These are phyloP conservation scores for Lamprotornis superbus DNA, from an alignment of 2,113 vertebrate species.

Conservation along the genomic window DNA sequence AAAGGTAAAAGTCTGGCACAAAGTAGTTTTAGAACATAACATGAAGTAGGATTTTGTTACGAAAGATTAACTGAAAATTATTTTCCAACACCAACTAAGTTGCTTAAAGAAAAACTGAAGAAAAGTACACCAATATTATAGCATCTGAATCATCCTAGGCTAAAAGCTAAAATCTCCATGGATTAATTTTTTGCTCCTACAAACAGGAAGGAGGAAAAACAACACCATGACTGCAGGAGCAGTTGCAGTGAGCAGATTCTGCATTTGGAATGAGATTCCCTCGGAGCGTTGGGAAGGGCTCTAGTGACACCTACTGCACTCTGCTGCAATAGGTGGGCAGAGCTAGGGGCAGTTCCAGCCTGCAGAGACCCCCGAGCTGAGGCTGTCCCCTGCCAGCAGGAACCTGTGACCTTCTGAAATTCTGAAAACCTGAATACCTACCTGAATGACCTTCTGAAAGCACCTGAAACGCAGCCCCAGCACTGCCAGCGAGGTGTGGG, in stretches of 20 bases:
- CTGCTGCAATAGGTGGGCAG: accelerated
- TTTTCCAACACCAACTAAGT: not conserved
- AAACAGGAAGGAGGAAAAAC: not conserved
- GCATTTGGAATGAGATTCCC: not conserved
- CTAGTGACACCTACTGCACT: slow-evolving; percentile 68
- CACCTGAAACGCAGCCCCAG: not conserved
- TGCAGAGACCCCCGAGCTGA: not conserved
- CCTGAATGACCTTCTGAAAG: not conserved
- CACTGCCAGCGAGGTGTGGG: accelerated
- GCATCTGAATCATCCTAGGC: not conserved
- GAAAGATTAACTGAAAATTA: not conserved
- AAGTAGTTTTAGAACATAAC: not conserved
- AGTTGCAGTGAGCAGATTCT: not conserved
- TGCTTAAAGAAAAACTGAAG: not conserved
- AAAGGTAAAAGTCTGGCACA: not conserved
- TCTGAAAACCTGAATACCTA: too few species aligned
- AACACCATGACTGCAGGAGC: not conserved
- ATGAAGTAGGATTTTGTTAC: not conserved
- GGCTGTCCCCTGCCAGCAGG: not conserved
- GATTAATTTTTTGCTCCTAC: not conserved
- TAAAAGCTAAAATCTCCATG: not conserved
- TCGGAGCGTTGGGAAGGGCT: slow-evolving; percentile 7
- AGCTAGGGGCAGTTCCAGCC: not conserved
- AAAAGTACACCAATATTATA: not conserved
- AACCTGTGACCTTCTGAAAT: not conserved